Evolutionary conservation across 1,140 invertebrate species (phyloP).

Genomic region (Nymphalis io): DNA sequence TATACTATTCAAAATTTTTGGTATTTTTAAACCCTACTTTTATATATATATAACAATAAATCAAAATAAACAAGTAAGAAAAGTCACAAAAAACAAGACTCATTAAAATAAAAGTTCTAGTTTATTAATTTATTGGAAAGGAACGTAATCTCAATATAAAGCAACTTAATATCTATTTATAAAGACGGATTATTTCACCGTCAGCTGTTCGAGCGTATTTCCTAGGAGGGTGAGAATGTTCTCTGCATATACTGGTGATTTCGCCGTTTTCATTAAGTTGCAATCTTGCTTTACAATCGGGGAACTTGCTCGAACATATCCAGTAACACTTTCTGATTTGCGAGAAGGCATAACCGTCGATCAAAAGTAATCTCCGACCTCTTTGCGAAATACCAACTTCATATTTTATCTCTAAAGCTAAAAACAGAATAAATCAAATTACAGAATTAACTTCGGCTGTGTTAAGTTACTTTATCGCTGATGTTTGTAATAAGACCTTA

Average conservation of each 20-base stretch:
- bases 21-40: no score
- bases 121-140: no score
- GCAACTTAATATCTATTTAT: neutral
- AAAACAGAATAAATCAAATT: neutral
- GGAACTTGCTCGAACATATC: constrained; percentile 16
- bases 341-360: constrained; percentile 15
- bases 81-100: no score
- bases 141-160: no score
- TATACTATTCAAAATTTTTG: no score
- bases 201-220: constrained; percentile 4
- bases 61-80: no score
- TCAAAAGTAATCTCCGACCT: constrained; percentile 1
- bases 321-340: constrained; percentile 15
- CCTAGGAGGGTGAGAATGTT: constrained; percentile 13
- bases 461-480: no score
- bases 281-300: constrained; percentile 12
- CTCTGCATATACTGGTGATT: constrained; percentile 8
- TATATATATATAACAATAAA: no score
- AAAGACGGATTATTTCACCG: constrained; percentile 18
- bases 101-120: no score
- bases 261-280: constrained; percentile 11
- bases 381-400: constrained; percentile 15
- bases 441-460: no score
- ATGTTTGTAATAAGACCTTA: no score
- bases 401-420: constrained; percentile 11